These are phyloP conservation scores for Myotis brandtii DNA, from an alignment of 2,113 vertebrate species.

Conservation along the genomic window DNA sequence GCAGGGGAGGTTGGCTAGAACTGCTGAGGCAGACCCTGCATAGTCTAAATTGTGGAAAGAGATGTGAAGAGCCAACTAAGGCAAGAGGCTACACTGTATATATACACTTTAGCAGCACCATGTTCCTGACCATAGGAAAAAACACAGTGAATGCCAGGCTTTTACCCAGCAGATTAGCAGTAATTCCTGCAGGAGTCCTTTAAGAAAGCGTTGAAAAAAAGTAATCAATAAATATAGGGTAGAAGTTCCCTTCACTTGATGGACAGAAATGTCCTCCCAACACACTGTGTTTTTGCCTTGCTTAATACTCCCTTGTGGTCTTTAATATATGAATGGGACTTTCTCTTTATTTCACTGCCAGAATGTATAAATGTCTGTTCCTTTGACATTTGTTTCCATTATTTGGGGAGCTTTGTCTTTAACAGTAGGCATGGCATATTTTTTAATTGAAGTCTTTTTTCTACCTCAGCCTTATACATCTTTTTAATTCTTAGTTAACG, in stretches of 20 bases:
- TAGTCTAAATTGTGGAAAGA: constrained; percentile 30
- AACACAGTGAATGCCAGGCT: background rate
- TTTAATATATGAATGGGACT: background rate
- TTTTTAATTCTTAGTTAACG: constrained; percentile 39
- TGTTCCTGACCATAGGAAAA: background rate
- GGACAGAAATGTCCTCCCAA: background rate
- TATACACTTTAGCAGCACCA: background rate
- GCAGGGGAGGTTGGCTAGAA: background rate
- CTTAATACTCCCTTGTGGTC: background rate
- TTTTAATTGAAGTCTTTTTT: constrained; percentile 60
- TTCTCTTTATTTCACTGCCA: background rate
- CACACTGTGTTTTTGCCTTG: background rate
- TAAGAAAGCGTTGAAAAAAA: constrained; percentile 8
- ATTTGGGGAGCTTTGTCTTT: constrained; percentile 26
- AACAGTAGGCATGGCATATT: constrained; percentile 11
- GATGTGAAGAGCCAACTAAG: background rate
- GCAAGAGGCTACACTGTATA: background rate
- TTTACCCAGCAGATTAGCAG: constrained; percentile 36
- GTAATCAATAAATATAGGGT: background rate
- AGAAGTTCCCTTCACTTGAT: background rate
- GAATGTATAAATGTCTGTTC: background rate
- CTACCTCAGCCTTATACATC: background rate
- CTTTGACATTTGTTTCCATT: background rate
- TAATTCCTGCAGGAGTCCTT: background rate
- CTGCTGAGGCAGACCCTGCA: background rate